Percentiles rank a stretch among this genome's conserved stretches.
Conservation (phyloP, 2,113 vertebrate genomes). For the Triplophysa siluroides region DNA sequence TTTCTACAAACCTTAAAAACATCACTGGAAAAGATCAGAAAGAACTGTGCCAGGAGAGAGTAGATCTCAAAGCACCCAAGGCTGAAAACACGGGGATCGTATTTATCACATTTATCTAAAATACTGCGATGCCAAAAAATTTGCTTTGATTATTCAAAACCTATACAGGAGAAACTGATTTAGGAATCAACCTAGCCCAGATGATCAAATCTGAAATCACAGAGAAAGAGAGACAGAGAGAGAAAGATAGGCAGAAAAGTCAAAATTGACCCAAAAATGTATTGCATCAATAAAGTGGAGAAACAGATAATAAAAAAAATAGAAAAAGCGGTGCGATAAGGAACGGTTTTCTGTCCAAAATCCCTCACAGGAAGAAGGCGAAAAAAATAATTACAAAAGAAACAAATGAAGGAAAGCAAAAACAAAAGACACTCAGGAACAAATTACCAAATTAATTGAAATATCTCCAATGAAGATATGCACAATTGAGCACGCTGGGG, state of each 20-base stretch:
- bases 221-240: not conserved
- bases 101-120: not conserved
- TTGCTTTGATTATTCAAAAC: not conserved
- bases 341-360: conserved; percentile 10
- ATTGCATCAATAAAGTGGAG: not conserved
- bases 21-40: conserved; percentile 6
- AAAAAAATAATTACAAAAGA: conserved; percentile 55
- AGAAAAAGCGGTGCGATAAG: not conserved
- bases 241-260: not conserved
- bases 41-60: not conserved
- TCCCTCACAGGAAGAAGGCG: conserved; percentile 15
- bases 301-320: not conserved
- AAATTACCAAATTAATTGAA: conserved; percentile 66
- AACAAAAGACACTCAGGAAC: conserved; percentile 57
- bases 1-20: conserved; percentile 1
- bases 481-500: conserved; percentile 57
- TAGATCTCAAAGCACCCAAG: not conserved
- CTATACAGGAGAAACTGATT: not conserved
- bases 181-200: not conserved
- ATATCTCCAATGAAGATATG: conserved; percentile 52
- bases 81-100: not conserved
- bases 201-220: not conserved
- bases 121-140: not conserved
- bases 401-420: conserved; percentile 51
- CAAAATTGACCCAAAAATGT: not conserved